Evolutionary conservation across 2,113 vertebrate species (phyloP).

Genomic region (Excalfactoria chinensis): DNA sequence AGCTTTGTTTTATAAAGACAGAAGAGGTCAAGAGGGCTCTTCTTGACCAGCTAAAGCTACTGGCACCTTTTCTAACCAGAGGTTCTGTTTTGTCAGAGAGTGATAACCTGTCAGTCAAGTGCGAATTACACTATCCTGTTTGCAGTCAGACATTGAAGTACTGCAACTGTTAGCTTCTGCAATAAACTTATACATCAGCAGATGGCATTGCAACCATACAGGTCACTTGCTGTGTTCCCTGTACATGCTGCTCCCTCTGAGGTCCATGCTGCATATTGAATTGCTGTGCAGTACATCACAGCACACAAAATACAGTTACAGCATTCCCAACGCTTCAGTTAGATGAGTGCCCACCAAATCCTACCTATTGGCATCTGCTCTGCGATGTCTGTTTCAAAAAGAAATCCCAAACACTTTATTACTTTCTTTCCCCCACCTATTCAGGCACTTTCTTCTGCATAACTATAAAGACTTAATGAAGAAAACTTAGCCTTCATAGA

Average conservation of each 20-base stretch:
- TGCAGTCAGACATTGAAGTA: background rate
- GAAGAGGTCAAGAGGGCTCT: background rate
- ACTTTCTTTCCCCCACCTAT: background rate
- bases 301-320: background rate
- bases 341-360: background rate
- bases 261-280: background rate
- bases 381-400: background rate
- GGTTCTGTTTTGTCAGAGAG: background rate
- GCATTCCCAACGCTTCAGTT: background rate
- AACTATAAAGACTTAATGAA: background rate
- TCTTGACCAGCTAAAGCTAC: background rate
- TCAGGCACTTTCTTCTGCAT: background rate
- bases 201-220: conserved; percentile 44
- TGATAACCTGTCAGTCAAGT: background rate
- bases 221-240: rapidly evolving
- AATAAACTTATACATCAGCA: conserved; percentile 28
- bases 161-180: background rate
- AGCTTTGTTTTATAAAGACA: background rate
- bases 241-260: background rate
- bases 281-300: background rate
- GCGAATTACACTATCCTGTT: background rate
- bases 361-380: background rate
- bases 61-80: background rate
- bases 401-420: background rate
- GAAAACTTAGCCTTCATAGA: background rate